Evolutionary conservation across 2,888 invertebrate species (phyloP).

Genomic region (Petrolisthes manimaculis): DNA sequence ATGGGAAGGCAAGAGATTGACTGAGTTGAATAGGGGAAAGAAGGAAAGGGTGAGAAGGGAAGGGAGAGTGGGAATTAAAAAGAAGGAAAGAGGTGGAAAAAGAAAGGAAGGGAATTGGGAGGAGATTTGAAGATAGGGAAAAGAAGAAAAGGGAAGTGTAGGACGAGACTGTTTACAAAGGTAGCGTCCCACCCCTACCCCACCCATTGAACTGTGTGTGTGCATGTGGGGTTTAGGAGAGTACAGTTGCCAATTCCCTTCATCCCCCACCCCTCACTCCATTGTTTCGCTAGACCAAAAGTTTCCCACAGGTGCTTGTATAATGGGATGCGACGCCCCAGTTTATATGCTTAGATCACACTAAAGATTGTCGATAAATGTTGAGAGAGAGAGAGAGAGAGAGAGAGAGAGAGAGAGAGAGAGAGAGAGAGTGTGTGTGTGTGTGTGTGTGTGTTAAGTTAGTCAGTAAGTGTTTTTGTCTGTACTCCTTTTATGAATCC

Average conservation of each 20-base stretch:
- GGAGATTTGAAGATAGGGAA: not conserved
- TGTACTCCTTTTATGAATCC: too few relatives aligned
- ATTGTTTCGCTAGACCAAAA: too few relatives aligned
- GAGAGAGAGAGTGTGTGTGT: conserved; percentile 12
- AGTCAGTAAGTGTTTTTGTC: too few relatives aligned
- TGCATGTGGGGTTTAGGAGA: too few relatives aligned
- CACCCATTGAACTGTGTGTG: too few relatives aligned
- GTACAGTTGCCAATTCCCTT: too few relatives aligned
- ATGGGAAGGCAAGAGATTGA: not conserved
- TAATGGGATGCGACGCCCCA: too few relatives aligned
- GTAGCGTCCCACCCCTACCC: too few relatives aligned
- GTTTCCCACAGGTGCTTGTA: too few relatives aligned
- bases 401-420: conserved; percentile 8
- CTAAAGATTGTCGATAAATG: not conserved
- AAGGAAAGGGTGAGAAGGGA: not conserved
- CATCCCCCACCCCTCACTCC: too few relatives aligned
- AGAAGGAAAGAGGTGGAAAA: not conserved
- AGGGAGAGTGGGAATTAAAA: not conserved
- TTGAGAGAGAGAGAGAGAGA: conserved; percentile 16
- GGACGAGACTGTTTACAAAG: not conserved
- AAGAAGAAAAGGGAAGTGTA: not conserved
- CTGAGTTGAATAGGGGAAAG: not conserved
- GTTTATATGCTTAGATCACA: too few relatives aligned
- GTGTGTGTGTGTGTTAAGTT: not conserved
- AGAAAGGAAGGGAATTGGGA: not conserved